These are phyloP conservation scores for Catocala fraxini DNA, from an alignment of 2,888 invertebrate genomes.

Conservation along the genomic window DNA sequence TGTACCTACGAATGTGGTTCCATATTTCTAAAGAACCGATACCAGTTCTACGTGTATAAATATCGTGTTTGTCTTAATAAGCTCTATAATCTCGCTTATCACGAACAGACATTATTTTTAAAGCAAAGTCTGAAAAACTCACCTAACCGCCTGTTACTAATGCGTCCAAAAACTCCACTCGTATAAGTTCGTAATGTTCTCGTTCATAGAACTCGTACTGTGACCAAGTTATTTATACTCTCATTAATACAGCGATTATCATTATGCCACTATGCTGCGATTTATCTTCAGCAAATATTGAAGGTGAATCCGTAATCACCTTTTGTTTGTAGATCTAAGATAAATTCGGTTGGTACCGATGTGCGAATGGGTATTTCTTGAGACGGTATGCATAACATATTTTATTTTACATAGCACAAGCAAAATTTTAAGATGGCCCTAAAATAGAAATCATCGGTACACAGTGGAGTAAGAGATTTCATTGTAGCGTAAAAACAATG, in stretches of 20 bases:
- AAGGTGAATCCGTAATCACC: slow-evolving; percentile 77
- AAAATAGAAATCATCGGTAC: slow-evolving; percentile 26
- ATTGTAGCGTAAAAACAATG: slow-evolving; percentile 74
- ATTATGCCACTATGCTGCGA: slow-evolving; percentile 71
- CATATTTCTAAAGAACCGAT: slow-evolving; percentile 29
- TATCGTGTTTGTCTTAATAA: slow-evolving; percentile 36
- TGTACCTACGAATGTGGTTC: slow-evolving; percentile 14
- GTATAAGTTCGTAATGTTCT: slow-evolving; percentile 15
- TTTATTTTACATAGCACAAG: slow-evolving; percentile 31
- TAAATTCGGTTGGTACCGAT: slow-evolving; percentile 71
- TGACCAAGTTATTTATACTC: slow-evolving; percentile 52
- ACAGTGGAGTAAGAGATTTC: slow-evolving; percentile 54
- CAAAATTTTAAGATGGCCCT: slow-evolving; percentile 18
- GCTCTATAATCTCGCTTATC: slow-evolving; percentile 45
- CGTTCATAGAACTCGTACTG: slow-evolving; percentile 23
- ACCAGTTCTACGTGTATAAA: slow-evolving; percentile 30
- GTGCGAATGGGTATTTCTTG: slow-evolving; percentile 64
- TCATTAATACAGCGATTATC: slow-evolving; percentile 60
- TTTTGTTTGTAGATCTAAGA: slow-evolving; percentile 74
- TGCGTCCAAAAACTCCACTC: slow-evolving; percentile 13
- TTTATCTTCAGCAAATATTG: slow-evolving; percentile 82
- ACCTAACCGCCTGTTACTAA: slow-evolving; percentile 16
- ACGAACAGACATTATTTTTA: slow-evolving; percentile 29
- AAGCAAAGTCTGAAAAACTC: slow-evolving; percentile 23
- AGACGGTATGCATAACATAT: slow-evolving; percentile 46